These are phyloP conservation scores for Formica aserva DNA, from an alignment of 2,888 invertebrate genomes.

Conservation along the genomic window DNA sequence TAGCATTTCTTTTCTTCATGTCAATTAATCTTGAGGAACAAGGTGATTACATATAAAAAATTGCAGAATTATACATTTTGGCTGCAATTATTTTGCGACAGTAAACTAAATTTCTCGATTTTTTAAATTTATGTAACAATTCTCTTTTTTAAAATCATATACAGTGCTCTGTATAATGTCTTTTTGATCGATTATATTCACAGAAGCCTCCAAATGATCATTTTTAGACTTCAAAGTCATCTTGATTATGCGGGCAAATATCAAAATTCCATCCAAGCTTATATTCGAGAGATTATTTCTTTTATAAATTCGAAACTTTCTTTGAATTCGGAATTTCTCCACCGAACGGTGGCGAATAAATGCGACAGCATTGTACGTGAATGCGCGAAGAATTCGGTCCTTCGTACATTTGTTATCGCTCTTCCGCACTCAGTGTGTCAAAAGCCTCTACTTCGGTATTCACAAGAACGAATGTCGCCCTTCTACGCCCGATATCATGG, in stretches of 20 bases:
- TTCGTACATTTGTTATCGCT: conserved; percentile 39
- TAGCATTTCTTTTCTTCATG: background rate
- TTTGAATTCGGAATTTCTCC: background rate
- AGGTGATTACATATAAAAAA: background rate
- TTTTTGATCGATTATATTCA: background rate
- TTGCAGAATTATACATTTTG: background rate
- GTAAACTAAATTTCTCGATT: background rate
- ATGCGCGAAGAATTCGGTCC: conserved; percentile 20
- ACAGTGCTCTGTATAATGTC: background rate
- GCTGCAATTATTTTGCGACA: background rate
- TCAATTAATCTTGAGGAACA: background rate
- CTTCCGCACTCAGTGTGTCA: conserved; percentile 24
- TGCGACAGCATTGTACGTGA: conserved; percentile 28
- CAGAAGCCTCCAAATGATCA: background rate
- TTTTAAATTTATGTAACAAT: background rate
- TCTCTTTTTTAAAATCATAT: background rate
- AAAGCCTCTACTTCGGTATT: conserved; percentile 19
- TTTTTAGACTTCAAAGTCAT: background rate
- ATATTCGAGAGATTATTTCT: conserved; percentile 24
- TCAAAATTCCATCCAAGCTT: conserved; percentile 31
- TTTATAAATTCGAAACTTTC: conserved; percentile 31
- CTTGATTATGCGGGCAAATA: background rate
- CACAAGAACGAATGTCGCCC: conserved; percentile 14
- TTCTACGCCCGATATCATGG: conserved; percentile 19
- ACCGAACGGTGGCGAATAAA: conserved; percentile 1